Evolutionary conservation across 2,888 invertebrate species (phyloP).

Genomic region (Agrochola litura): DNA sequence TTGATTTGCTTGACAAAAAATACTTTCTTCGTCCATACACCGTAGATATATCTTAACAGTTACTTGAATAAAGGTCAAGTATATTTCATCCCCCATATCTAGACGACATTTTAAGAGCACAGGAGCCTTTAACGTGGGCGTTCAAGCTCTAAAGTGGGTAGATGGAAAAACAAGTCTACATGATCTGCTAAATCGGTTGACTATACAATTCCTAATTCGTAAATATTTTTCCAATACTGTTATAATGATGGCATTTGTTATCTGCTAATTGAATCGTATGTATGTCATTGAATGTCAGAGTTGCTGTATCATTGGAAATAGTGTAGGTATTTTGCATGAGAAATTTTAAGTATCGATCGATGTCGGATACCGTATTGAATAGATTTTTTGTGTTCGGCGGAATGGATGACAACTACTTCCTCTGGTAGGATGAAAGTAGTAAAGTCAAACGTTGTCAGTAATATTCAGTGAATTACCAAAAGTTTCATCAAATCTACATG

Average conservation of each 20-base stretch:
- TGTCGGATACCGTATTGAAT: slow-evolving; percentile 9
- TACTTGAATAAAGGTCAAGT: slow-evolving; percentile 33
- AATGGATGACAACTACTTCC: background rate
- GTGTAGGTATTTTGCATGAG: background rate
- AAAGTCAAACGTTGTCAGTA: background rate
- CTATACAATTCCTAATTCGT: slow-evolving; percentile 27
- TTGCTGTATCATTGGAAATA: slow-evolving; percentile 46
- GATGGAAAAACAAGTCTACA: background rate
- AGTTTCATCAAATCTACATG: background rate
- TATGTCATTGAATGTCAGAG: slow-evolving; percentile 22
- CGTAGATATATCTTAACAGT: background rate
- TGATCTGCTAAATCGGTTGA: slow-evolving; percentile 18
- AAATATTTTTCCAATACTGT: slow-evolving; percentile 31
- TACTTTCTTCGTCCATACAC: background rate
- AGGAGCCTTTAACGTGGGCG: background rate
- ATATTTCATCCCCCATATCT: slow-evolving; percentile 15
- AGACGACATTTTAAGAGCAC: slow-evolving; percentile 1
- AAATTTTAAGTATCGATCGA: background rate
- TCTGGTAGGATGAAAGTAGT: background rate
- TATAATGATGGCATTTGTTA: slow-evolving; percentile 32
- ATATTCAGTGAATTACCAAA: slow-evolving; percentile 6
- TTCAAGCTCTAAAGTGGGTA: slow-evolving; percentile 2
- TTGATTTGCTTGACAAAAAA: background rate
- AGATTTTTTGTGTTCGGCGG: background rate
- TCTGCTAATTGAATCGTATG: slow-evolving; percentile 37